A percentile compares a stretch with the other conserved stretches of the same genome.
Evolutionary conservation across 2,888 invertebrate species (phyloP).

Genomic region (Sclerodermus sp.): DNA sequence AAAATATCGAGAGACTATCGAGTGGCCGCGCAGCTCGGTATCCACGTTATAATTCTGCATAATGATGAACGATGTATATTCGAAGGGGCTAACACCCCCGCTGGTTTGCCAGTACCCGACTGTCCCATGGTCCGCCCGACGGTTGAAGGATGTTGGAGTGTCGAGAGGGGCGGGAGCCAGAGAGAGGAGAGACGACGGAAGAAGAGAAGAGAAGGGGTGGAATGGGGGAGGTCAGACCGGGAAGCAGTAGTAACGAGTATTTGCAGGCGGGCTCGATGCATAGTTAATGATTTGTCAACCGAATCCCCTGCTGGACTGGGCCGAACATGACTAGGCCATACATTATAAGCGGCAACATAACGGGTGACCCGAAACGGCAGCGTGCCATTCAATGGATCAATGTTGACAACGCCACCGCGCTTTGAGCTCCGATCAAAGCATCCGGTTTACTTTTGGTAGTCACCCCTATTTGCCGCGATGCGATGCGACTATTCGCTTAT

Average conservation of each 20-base stretch:
- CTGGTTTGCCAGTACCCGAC: no score
- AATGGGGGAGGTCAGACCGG: conserved; percentile 25
- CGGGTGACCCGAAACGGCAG: conserved; percentile 29
- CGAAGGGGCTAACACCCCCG: conserved; percentile 19
- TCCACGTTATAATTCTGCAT: conserved; percentile 33
- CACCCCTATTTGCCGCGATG: no score
- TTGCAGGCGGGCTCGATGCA: conserved; percentile 57
- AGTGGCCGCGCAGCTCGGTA: not conserved
- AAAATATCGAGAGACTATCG: conserved; percentile 1
- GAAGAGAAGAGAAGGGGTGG: conserved; percentile 5
- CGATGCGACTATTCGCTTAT: no score
- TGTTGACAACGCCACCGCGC: conserved; percentile 14
- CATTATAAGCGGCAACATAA: conserved; percentile 49
- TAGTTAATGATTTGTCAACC: conserved; percentile 59
- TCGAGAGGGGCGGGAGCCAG: conserved; percentile 19
- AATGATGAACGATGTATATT: conserved; percentile 42
- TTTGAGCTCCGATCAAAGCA: conserved; percentile 34
- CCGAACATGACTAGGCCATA: conserved; percentile 52
- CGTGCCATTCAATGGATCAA: conserved; percentile 7
- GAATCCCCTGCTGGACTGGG: conserved; percentile 45
- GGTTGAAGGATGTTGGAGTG: conserved; percentile 18
- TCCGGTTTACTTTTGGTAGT: conserved; percentile 28
- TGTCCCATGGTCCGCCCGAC: no score
- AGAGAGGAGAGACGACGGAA: conserved; percentile 14
- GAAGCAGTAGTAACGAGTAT: conserved; percentile 56